Base-by-base conservation (phyloP, 1,140 invertebrate genomes). In the Listronotus bonariensis region DNA sequence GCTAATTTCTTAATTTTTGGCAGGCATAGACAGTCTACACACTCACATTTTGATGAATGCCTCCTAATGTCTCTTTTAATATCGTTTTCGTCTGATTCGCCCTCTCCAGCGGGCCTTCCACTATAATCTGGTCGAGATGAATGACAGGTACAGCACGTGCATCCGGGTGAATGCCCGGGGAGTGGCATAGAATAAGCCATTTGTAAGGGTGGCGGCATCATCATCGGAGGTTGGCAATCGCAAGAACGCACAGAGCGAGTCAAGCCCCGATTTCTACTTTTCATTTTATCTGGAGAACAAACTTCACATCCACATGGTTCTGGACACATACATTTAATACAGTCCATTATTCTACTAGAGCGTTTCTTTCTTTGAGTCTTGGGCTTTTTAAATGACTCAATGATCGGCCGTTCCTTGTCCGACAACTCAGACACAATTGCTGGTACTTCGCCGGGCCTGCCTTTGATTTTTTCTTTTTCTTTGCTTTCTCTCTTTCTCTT, bases 11-110 rank as follows among this genome's bases (percentile, higher is more conserved):
- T 55, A 9, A 70, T 58, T 15, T 63, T 54, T 3, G 68, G 68
- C 34, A 66, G 14, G 34, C 64, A 67, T 5, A 70, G 46, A 38
- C 70, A 72, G 43, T 72, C 68, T 8, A 72, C 59, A 42, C 70
- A 72, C 48, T 67, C 65, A 17, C 70, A 72, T 43, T 36, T 49
- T 20, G 57, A 46, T 10, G 64, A 36, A 34, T 71, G 69, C 7
- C 36, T 53, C 15, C 10, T 12, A 7, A 53, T 5, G 36, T 48
- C 43, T 6, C 11, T 20, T 15, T 10, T 14, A 17, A 4, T 8
- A 0, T 36, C 34, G 10, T 48, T 32, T 5, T 56, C 34, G 15
- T 9, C 26, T 26, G 20, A 26, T 26, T 26, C 20, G 20, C 20
- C 20, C 5, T 26, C 20, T 26, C 1, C 20, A 26, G 5, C 1